Evolutionary conservation across 1,140 invertebrate genomes (phyloP).

Genomic region (Caerostris extrusa): DNA sequence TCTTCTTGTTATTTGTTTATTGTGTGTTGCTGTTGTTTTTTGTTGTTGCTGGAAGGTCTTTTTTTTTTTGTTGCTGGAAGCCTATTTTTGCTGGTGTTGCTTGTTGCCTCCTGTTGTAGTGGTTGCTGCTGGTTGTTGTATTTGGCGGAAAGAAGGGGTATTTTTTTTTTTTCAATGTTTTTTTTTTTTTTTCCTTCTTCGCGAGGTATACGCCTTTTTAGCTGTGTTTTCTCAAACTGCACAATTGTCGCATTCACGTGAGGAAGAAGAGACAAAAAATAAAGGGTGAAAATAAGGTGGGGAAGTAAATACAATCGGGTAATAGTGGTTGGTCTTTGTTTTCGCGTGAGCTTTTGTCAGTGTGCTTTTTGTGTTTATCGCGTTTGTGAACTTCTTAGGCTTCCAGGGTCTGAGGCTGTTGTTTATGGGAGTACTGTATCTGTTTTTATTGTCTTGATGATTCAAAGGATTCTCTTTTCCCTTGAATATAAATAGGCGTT

Average conservation of each 20-base stretch:
- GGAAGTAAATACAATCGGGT: constrained; percentile 34
- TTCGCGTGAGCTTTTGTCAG: neutral
- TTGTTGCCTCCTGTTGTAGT: neutral
- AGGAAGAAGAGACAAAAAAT: neutral
- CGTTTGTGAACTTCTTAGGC: neutral
- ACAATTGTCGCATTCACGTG: constrained; percentile 18
- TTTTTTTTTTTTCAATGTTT: constrained; percentile 21
- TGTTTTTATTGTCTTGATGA: neutral
- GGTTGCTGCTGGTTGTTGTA: neutral
- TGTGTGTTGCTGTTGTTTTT: neutral
- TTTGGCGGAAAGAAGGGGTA: neutral
- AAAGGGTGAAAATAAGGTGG: neutral
- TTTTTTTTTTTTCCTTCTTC: neutral
- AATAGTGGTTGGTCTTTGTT: neutral
- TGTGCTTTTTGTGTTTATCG: neutral
- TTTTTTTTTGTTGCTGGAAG: neutral
- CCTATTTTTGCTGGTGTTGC: neutral
- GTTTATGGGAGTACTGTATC: neutral
- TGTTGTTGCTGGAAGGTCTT: neutral
- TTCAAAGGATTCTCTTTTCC: neutral
- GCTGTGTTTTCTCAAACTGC: constrained; percentile 6
- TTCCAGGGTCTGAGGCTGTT: neutral
- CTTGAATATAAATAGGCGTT: neutral
- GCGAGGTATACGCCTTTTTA: constrained; percentile 19
- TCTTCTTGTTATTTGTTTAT: constrained; percentile 46